Percentiles rank a stretch among this genome's conserved stretches.
phyloP scores from a whole-genome alignment of 2,113 vertebrate genomes.

The Catharus minimus region DNA sequence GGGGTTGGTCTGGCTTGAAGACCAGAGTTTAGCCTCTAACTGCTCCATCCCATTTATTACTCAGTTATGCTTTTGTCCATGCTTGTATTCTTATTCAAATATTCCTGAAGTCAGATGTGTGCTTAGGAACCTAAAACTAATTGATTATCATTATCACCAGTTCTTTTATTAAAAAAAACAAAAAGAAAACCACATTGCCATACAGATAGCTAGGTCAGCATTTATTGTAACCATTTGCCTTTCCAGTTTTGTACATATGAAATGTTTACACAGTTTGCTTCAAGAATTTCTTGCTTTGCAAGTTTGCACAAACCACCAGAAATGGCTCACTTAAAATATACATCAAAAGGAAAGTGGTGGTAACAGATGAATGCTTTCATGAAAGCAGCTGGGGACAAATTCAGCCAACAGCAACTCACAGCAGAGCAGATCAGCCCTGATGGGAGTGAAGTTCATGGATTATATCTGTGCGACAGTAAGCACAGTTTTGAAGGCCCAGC shows the following conservation, averaged over 20 bases:
- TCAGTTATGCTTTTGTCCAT: neutral
- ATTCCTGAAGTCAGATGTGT: neutral
- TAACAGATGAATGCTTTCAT: slow-evolving; percentile 17
- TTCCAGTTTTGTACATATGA: neutral
- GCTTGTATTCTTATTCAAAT: neutral
- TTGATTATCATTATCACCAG: neutral
- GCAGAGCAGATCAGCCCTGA: neutral
- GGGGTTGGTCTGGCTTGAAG: neutral
- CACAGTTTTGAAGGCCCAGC: neutral
- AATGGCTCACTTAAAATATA: neutral
- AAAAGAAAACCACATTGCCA: neutral
- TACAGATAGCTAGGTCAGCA: neutral
- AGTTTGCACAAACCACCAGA: neutral
- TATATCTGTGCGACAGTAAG: neutral
- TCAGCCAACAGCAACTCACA: neutral
- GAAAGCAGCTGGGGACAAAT: neutral
- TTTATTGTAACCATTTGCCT: neutral
- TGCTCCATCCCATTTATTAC: neutral
- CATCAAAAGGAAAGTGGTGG: slow-evolving; percentile 22
- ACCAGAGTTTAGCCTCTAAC: neutral
- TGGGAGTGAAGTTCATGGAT: neutral
- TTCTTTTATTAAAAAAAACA: neutral
- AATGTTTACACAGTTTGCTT: slow-evolving; percentile 30
- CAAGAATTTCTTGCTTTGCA: slow-evolving; percentile 32
- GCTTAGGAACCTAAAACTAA: neutral